Conservation (phyloP, 1,140 invertebrate genomes). For the Diabrotica virgifera region DNA sequence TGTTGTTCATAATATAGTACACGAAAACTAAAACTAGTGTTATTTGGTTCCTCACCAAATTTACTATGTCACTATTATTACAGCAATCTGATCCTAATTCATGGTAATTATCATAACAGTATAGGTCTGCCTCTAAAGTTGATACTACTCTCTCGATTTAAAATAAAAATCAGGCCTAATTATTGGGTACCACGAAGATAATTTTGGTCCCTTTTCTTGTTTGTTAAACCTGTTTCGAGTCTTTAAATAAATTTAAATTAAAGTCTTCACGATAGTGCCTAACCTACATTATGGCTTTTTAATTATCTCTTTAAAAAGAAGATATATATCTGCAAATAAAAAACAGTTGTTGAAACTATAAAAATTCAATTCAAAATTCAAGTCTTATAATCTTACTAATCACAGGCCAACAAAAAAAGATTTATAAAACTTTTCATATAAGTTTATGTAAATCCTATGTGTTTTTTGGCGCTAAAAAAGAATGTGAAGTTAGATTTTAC, state of each 20-base stretch:
- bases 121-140: slow-evolving; percentile 12
- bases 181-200: slow-evolving; percentile 12
- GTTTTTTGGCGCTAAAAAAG: too few species aligned
- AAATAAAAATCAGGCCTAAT: slow-evolving; percentile 16
- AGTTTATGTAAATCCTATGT: too few species aligned
- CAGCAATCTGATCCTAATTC: slow-evolving; percentile 2
- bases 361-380: too few species aligned
- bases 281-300: slow-evolving; percentile 16
- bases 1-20: not conserved
- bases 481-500: too few species aligned
- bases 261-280: slow-evolving; percentile 9
- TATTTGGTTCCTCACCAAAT: not conserved
- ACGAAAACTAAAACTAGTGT: not conserved
- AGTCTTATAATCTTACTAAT: too few species aligned
- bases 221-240: slow-evolving; percentile 14
- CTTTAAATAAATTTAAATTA: slow-evolving; percentile 16
- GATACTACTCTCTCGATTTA: slow-evolving; percentile 15
- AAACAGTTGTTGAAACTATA: too few species aligned
- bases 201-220: slow-evolving; percentile 16
- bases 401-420: too few species aligned
- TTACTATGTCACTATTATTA: slow-evolving; percentile 3
- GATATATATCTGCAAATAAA: slow-evolving; percentile 10
- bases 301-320: slow-evolving; percentile 10
- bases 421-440: too few species aligned
- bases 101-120: slow-evolving; percentile 1